Percentiles rank a stretch among this genome's conserved stretches.
Conservation (phyloP, 2,888 invertebrate species). For the Hetaerina titia region DNA sequence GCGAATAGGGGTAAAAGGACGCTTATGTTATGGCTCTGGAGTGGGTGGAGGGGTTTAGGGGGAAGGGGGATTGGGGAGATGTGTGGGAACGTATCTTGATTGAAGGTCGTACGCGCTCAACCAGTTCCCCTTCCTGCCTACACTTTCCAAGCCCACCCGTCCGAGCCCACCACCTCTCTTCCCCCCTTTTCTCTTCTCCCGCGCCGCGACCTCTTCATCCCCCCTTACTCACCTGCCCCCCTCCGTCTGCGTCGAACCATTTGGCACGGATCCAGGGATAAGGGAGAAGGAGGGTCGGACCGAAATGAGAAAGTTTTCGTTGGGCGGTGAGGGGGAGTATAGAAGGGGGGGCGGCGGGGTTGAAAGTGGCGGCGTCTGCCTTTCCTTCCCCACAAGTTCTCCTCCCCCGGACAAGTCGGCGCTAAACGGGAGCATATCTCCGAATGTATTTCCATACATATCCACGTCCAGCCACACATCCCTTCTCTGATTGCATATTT, state of each 20-base stretch:
- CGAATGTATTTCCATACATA: too few relatives aligned
- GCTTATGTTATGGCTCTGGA: neutral
- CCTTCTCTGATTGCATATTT: too few relatives aligned
- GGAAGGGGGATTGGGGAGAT: neutral
- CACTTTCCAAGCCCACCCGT: too few relatives aligned
- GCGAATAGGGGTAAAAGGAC: neutral
- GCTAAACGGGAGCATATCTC: too few relatives aligned
- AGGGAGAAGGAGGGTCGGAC: neutral
- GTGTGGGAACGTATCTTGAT: conserved; percentile 3
- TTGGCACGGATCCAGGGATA: neutral
- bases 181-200: neutral
- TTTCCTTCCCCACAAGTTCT: neutral
- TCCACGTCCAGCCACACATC: too few relatives aligned
- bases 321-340: neutral
- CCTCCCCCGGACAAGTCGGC: too few relatives aligned
- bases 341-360: neutral
- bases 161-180: neutral
- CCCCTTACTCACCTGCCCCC: neutral
- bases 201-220: neutral
- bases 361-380: neutral
- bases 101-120: conserved; percentile 7
- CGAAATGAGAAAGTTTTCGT: neutral
- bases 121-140: neutral
- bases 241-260: neutral
- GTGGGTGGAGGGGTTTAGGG: neutral